phyloP scores from a whole-genome alignment of 2,888 invertebrate genomes.

The Nesidiocoris tenuis region DNA sequence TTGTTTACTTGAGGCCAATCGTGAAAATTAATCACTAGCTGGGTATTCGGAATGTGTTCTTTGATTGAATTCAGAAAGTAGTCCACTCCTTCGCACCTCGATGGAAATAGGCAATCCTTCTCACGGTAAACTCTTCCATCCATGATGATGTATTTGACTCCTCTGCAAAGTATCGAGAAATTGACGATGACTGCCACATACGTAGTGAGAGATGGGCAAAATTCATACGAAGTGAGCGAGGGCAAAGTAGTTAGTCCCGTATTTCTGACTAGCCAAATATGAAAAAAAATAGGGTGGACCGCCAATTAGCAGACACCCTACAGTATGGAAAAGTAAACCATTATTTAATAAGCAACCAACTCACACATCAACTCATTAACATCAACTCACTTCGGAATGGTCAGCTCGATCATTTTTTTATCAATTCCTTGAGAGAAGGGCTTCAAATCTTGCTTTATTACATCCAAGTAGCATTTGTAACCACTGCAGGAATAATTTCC shows the following conservation, averaged over 20 bases:
- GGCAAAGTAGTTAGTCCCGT: too few relatives aligned
- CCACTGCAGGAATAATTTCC: conserved; percentile 21
- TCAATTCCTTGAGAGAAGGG: conserved; percentile 18
- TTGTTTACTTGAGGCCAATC: conserved; percentile 88
- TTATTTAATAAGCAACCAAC: too few relatives aligned
- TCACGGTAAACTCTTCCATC: conserved; percentile 77
- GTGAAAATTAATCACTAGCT: conserved; percentile 82
- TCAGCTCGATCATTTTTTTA: not conserved
- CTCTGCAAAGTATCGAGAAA: conserved; percentile 57
- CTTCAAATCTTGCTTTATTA: conserved; percentile 4
- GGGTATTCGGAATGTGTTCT: conserved; percentile 73
- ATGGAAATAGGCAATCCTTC: conserved; percentile 85
- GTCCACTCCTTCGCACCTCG: conserved; percentile 87
- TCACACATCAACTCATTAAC: too few relatives aligned
- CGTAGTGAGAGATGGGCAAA: too few relatives aligned
- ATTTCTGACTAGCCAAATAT: not conserved
- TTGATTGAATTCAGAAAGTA: conserved; percentile 75
- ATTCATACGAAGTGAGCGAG: too few relatives aligned
- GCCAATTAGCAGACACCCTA: too few relatives aligned
- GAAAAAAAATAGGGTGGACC: not conserved
- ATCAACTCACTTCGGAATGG: too few relatives aligned
- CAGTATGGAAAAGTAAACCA: too few relatives aligned
- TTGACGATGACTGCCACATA: too few relatives aligned
- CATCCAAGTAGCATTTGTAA: conserved; percentile 14
- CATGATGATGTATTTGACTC: conserved; percentile 81